A percentile compares a stretch with the other conserved stretches of the same genome.
phyloP scores from a whole-genome alignment of 2,113 vertebrate genomes.

The Coptodon rendalli region DNA sequence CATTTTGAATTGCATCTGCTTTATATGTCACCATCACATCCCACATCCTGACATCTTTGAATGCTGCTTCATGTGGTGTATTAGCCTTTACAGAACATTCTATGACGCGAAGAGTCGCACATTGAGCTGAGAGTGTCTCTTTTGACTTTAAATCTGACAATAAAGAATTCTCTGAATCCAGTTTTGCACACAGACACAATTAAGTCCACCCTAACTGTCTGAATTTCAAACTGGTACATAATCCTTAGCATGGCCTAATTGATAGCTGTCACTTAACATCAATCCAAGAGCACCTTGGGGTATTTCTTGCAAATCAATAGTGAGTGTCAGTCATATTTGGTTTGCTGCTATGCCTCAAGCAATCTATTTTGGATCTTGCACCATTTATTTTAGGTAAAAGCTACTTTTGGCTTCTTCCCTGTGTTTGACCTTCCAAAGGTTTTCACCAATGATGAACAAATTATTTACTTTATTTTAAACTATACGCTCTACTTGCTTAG shows the following conservation, averaged over 20 bases:
- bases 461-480: neutral
- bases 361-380: neutral
- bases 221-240: neutral
- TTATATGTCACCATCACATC: constrained; percentile 24
- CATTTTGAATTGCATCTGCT: constrained; percentile 44
- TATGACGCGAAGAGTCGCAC: neutral
- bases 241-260: constrained; percentile 6
- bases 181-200: neutral
- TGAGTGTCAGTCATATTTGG: constrained; percentile 3
- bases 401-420: neutral
- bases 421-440: neutral
- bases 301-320: constrained; percentile 54
- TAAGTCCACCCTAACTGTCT: neutral
- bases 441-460: neutral
- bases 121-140: neutral
- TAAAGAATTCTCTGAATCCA: neutral
- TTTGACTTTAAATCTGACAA: constrained; percentile 17
- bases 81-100: constrained; percentile 9
- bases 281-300: neutral
- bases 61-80: neutral
- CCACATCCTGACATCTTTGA: constrained; percentile 29
- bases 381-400: neutral
- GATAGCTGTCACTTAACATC: constrained; percentile 23
- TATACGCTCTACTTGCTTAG: neutral
- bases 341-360: neutral